phyloP scores from a whole-genome alignment of 2,888 invertebrate genomes.

The Drosophila kuntzei region DNA sequence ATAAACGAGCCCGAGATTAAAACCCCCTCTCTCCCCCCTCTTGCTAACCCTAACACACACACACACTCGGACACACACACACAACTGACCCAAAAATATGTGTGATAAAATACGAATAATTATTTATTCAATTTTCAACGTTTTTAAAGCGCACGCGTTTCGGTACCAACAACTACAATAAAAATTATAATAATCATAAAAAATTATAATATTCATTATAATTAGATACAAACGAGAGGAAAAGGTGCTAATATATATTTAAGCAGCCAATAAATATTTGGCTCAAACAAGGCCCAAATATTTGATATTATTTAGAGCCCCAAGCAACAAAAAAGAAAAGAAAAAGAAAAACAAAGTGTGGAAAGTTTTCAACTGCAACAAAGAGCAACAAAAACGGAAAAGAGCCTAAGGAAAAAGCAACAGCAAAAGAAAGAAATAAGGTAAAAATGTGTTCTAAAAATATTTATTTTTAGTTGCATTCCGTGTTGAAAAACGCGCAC shows the following conservation, averaged over 20 bases:
- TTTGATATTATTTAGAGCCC: constrained; percentile 13
- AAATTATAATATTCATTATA: constrained; percentile 20
- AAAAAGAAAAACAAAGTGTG: constrained; percentile 28
- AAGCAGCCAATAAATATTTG: constrained; percentile 51
- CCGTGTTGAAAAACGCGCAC: constrained; percentile 38
- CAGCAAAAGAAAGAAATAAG: constrained; percentile 37
- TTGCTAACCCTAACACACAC: constrained; percentile 6
- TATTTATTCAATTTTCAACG: constrained; percentile 35
- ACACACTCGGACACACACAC: constrained; percentile 5
- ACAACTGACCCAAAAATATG: constrained; percentile 29
- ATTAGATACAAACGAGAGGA: constrained; percentile 41
- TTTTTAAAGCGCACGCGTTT: constrained; percentile 57
- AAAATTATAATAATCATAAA: constrained; percentile 8
- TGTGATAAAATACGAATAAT: constrained; percentile 36
- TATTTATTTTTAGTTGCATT: constrained; percentile 71
- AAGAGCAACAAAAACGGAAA: constrained; percentile 17
- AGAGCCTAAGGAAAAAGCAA: constrained; percentile 32
- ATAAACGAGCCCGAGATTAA: constrained; percentile 59
- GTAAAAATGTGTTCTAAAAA: constrained; percentile 42
- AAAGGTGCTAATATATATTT: constrained; percentile 70
- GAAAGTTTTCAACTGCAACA: constrained; percentile 50
- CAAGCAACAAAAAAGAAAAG: constrained; percentile 7
- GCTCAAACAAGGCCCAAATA: constrained; percentile 38
- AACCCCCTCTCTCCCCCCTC: not conserved
- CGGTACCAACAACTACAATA: constrained; percentile 28